phyloP scores from a whole-genome alignment of 2,113 vertebrate genomes.

The Myotis davidii region DNA sequence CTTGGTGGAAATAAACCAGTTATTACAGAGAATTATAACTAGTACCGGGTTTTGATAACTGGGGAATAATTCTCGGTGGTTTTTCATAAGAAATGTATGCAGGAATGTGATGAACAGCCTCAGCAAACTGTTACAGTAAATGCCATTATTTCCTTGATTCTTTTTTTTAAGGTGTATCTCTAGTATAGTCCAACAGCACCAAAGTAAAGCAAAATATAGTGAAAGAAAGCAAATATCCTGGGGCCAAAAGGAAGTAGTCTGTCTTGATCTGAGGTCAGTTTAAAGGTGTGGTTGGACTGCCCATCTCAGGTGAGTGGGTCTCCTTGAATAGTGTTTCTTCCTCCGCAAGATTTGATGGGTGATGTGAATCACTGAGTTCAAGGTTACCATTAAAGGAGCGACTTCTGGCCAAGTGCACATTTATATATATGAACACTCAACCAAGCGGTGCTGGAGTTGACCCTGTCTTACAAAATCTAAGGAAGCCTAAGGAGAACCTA shows the following conservation, averaged over 20 bases:
- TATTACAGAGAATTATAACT: neutral
- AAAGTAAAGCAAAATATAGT: neutral
- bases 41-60: neutral
- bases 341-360: neutral
- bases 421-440: neutral
- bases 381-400: neutral
- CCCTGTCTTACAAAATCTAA: neutral
- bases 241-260: neutral
- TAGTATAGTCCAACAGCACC: neutral
- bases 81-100: neutral
- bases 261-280: neutral
- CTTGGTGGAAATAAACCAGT: constrained; percentile 5
- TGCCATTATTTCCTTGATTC: neutral
- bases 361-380: neutral
- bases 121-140: neutral
- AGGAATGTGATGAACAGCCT: neutral
- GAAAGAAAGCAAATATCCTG: neutral
- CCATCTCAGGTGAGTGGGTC: neutral
- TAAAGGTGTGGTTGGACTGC: neutral
- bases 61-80: neutral
- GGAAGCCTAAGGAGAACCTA: neutral
- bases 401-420: neutral
- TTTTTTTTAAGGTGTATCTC: neutral
- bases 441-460: neutral
- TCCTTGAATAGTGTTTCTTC: neutral